Evolutionary conservation across 2,888 invertebrate species (phyloP), one percentile per base, ranked within the genome.

Genomic region (Lottia scabra): DNA sequence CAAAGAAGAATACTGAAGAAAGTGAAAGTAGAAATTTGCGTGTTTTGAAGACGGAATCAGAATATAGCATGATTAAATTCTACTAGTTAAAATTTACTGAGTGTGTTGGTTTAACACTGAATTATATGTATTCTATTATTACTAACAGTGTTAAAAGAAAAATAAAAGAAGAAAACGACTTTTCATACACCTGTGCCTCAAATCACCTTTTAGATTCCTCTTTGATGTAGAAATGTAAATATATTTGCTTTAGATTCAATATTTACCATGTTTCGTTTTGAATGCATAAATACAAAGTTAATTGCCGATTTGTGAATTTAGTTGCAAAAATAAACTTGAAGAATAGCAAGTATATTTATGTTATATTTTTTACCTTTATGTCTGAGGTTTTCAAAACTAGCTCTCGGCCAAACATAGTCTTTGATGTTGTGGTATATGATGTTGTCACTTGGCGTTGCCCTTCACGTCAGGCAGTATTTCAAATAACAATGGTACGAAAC

Each of bases 281-380:
- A 56, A 56, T 56, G 56, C 56, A 56, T 56, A 56, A 56, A 56
- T 56, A 56, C 56, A 56, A 56, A 56, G 56, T 56, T 56, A 56
- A 56, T 56, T 56, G 56, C 56, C 56, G 56, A 56, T 56, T 56
- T 56, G 56, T 56, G 56, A 56, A 56, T 56, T 56, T 56, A 56
- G 56, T 56, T 56, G 56, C 56, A 56, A 56, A 56, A 56, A 56
- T 56, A 56, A 56, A 56, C 56, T 56, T 23, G 23, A 56, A 56
- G 56, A 23, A 38, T 56, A 56, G 56, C 56, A 56, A 56, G 56
- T 23, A 23, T 56, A 23, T 56, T 56, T 56, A 56, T 56, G 23
- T 56, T 56, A 23, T 56, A 23, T 19, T 56, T 56, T 56, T 56
- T 56, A 56, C 56, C 56, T 56, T 56, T 56, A 19, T 56, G 10